A percentile compares a stretch with the other conserved stretches of the same genome.
Conservation (phyloP, 2,888 invertebrate species). For the Nowickia ferox region DNA sequence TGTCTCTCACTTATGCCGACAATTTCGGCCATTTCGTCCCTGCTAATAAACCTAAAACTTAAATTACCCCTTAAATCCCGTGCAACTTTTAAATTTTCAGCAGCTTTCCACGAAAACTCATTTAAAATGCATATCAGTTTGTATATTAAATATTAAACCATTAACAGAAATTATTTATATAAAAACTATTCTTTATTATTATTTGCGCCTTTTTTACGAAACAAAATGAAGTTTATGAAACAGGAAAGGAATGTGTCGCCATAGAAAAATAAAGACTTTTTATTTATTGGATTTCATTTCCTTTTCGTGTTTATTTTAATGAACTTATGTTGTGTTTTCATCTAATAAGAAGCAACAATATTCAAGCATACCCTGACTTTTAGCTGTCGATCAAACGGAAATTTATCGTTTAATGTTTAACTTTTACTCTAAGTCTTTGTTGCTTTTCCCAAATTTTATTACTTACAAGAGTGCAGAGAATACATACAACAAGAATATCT, state of each 20-base stretch:
- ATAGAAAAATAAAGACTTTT: neutral
- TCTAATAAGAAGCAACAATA: neutral
- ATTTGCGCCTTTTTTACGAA: neutral
- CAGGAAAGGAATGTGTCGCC: neutral
- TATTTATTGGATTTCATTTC: constrained; percentile 17
- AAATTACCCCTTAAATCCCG: too few species aligned
- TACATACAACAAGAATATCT: neutral
- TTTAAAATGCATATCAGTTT: too few species aligned
- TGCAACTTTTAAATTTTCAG: too few species aligned
- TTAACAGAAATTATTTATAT: too few species aligned
- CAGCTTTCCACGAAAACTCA: too few species aligned
- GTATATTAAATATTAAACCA: too few species aligned
- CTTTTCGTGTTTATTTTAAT: neutral
- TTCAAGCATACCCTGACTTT: neutral
- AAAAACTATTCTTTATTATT: neutral
- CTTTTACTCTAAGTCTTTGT: neutral
- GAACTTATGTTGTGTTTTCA: neutral
- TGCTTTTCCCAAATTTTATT: constrained; percentile 1
- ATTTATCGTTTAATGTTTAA: constrained; percentile 23
- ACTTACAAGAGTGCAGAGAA: neutral
- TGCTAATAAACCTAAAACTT: too few species aligned
- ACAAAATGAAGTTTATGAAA: neutral
- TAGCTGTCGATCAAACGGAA: constrained; percentile 10
- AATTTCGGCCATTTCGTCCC: too few species aligned
- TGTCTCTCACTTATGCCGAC: too few species aligned